Percentiles rank a stretch among this genome's conserved stretches.
phyloP scores from a whole-genome alignment of 2,888 invertebrate genomes.

The Netelia inedita region DNA sequence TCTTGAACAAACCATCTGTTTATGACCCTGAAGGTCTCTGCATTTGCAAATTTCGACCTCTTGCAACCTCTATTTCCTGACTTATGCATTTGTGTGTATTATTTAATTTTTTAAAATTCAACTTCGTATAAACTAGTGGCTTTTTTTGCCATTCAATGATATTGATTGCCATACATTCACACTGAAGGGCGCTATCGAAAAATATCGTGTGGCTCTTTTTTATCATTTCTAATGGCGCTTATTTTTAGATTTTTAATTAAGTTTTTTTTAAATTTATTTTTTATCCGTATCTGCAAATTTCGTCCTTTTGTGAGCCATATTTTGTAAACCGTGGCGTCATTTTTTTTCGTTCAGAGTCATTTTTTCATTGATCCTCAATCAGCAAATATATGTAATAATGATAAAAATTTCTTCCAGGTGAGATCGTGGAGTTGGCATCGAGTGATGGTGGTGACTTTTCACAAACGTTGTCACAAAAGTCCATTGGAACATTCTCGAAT shows the following conservation, averaged over 20 bases:
- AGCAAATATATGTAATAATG: constrained; percentile 31
- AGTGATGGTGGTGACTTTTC: constrained; percentile 40
- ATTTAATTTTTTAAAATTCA: constrained; percentile 42
- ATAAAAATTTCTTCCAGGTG: constrained; percentile 40
- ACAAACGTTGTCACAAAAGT: constrained; percentile 47
- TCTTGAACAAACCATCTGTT: constrained; percentile 38
- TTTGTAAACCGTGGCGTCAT: constrained; percentile 45
- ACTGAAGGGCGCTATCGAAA: constrained; percentile 39
- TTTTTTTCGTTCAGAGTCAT: constrained; percentile 35
- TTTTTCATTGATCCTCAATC: constrained; percentile 40
- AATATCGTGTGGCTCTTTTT: constrained; percentile 37
- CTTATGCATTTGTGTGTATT: constrained; percentile 48
- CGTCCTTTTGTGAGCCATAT: constrained; percentile 47
- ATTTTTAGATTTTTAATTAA: too few relatives aligned
- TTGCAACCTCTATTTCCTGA: too few relatives aligned
- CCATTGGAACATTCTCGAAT: constrained; percentile 43
- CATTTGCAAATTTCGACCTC: too few relatives aligned
- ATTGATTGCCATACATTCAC: constrained; percentile 38
- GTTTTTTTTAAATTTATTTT: constrained; percentile 32
- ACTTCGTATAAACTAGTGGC: too few relatives aligned
- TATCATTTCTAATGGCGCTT: constrained; percentile 29
- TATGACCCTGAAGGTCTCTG: too few relatives aligned
- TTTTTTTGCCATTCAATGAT: too few relatives aligned
- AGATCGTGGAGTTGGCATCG: constrained; percentile 41
- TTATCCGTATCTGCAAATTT: constrained; percentile 45